Evolutionary conservation across 1,140 invertebrate genomes (phyloP), one percentile per base, ranked within the genome.

Genomic region (Drosophila ohnishii): DNA sequence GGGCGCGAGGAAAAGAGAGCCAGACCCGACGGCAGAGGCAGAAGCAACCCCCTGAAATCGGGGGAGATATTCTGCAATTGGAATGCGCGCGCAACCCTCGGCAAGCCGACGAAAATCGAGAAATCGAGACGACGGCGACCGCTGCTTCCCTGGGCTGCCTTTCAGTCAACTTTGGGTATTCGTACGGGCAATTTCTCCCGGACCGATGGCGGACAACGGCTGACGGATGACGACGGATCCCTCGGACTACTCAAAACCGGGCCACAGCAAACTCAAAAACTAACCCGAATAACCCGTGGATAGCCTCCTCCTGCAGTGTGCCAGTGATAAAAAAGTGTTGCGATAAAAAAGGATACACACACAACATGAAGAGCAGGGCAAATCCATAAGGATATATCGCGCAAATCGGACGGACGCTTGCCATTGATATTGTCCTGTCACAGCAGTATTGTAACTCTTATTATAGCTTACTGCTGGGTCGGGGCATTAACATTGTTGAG

Each of bases 401-500:
- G 22, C 2, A 25, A 16, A 56, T 39, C 16, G 51, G 69, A 91
- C 16, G 51, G 69, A 91, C 92, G 93, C 87, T 92, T 90, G 90
- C 90, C 95, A 94, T 93, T 95, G 94, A 97, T 97, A 97, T 97
- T 97, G 96, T 97, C 96, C 95, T 96, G 96, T 96, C 96, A 97
- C 96, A 97, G 96, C 96, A 97, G 96, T 97, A 97, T 94, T 94
- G 93, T 91, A 76, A 50, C 92, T 92, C 92, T 92, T 69, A 91
- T 44, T 70, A 89, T 92, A 92, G 82, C 92, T 93, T 96, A 97
- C 96, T 96, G 96, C 95, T 97, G 95, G 94, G 93, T 93, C 95
- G 94, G 96, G 96, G 96, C 96, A 97, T 96, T 91, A 90, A 91
- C 91, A 92, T 91, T 92, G 91, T 92, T 87, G 80, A 80, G 83